Percentiles rank a stretch among this genome's conserved stretches.
Conservation (phyloP, 2,797 vertebrate species). For the Perodicticus potto region DNA sequence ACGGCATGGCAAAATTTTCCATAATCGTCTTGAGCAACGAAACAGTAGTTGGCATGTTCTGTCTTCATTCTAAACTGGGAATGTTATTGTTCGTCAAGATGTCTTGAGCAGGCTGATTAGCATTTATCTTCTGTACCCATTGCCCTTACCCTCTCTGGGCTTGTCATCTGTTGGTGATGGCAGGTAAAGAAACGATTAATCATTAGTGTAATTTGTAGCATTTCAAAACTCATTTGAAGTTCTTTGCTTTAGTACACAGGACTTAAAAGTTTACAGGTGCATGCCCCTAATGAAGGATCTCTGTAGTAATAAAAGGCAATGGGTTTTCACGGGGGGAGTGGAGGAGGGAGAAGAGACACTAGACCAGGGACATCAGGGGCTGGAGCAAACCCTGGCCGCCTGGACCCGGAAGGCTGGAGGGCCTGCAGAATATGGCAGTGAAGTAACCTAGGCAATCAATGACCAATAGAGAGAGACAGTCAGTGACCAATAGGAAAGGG, state of each 20-base stretch:
- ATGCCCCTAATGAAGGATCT: not conserved
- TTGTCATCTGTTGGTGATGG: not conserved
- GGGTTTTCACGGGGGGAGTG: not conserved
- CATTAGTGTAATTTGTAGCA: constrained; percentile 7
- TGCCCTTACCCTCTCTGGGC: not conserved
- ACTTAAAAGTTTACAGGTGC: rapidly evolving
- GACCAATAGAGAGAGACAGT: too few species aligned
- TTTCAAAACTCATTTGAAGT: not conserved
- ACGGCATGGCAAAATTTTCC: not conserved
- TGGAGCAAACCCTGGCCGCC: too few species aligned
- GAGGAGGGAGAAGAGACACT: too few species aligned
- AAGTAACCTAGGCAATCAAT: too few species aligned
- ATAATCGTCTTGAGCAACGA: not conserved
- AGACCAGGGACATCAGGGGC: too few species aligned
- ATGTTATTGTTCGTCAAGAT: not conserved
- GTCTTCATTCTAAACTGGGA: not conserved
- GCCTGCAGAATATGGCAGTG: too few species aligned
- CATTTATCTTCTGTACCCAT: not conserved
- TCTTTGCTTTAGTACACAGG: not conserved
- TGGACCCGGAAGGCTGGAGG: too few species aligned
- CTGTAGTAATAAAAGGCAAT: not conserved
- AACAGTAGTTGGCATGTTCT: not conserved
- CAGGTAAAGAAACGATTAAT: not conserved
- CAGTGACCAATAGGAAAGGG: too few species aligned
- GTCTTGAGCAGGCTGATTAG: too few species aligned